Base-by-base conservation (phyloP, 2,888 invertebrate genomes). In the Polietes domitor region DNA sequence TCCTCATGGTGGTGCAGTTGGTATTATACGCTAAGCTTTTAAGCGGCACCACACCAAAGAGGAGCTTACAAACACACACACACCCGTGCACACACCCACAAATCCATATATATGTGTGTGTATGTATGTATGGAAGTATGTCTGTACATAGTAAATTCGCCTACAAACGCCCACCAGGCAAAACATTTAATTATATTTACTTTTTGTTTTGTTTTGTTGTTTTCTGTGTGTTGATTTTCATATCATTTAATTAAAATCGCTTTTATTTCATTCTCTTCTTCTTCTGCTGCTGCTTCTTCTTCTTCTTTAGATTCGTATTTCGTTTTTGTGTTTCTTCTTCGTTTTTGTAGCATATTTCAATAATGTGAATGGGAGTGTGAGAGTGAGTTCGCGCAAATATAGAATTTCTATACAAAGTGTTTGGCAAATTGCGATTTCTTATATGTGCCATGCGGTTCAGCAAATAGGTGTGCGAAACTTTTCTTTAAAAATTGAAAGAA, bases 221-320 rank as follows among this genome's bases (percentile, higher is more conserved):
- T 50, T 77, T 37, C 41, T 55, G 76, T 71, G 74, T 85, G 79
- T 85, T 80, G 81, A 80, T 87, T 86, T 85, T 87, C 86, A 87
- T 87, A 87, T 87, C 87, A 87, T 87, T 87, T 86, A 87, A 87
- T 87, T 87, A 86, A 87, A 87, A 87, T 87, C 87, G 86, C 85
- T 80, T 80, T 83, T 84, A 80, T 84, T 80, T 84, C 72, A 61
- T 37, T 68, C 68, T 68, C 15, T n/a, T n/a, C n/a, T n/a, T n/a
- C n/a, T n/a, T n/a, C n/a, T n/a, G n/a, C n/a, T n/a, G 28, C 32
- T 12, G 15, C 58, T 77, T 77, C 63, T 78, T 72, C 68, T 19
- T 70, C 55, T 55, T 77, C 77, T 65, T 50, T 32, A 41, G 47
- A 28, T 68, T 28, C 17, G 19, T 41, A 43, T 12, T 6, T 43